Base-by-base conservation (phyloP, 2,797 vertebrate genomes). In the Spondyliosoma cantharus region DNA sequence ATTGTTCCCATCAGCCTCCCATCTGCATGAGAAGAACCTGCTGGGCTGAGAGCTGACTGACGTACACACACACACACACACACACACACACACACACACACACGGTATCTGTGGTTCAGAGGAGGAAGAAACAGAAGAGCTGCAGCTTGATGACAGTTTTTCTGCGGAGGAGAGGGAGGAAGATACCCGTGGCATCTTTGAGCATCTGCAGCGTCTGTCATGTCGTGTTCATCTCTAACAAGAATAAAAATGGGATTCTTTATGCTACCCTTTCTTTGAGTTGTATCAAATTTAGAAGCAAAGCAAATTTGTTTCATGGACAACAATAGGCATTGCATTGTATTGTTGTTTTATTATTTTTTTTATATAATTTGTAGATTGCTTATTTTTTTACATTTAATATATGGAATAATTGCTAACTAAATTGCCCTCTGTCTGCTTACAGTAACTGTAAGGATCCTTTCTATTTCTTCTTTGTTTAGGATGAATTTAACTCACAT, bases 21-120 rank as follows among this genome's bases (percentile, higher is more conserved):
- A 25, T 75, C 84, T 86, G 89, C 67, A 45, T 29, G 57, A 80
- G 85, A 66, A 87, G 80, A 81, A 43, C 17, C 82, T 25, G 71
- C 42, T 42, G 83, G 79, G 73, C 61, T 62, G 80, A 48, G 53
- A 83, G 74, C 76, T 66, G 82, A 59, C 64, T 37, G 15, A 72
- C 56, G 54, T 25, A 49, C 48, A 49, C 48, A 19, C 48, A 52
- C 50, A 52, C 50, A 56, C 53, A 57, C 54, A 25, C 53, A 54
- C 53, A 54, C 53, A 54, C 53, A 54, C 53, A 57, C 54, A 57
- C 54, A 57, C 27, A 59, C 27, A 54, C 52, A 54, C 5, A 54
- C 13, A 24, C 67, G n/a, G 25, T 20, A 5, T 80, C 66, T 57
- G 53, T 20, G 56, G 14, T 32, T 75, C 32, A 66, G 71, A 74